Conservation (phyloP, 23 tunicate species). For the Styela plicata region DNA sequence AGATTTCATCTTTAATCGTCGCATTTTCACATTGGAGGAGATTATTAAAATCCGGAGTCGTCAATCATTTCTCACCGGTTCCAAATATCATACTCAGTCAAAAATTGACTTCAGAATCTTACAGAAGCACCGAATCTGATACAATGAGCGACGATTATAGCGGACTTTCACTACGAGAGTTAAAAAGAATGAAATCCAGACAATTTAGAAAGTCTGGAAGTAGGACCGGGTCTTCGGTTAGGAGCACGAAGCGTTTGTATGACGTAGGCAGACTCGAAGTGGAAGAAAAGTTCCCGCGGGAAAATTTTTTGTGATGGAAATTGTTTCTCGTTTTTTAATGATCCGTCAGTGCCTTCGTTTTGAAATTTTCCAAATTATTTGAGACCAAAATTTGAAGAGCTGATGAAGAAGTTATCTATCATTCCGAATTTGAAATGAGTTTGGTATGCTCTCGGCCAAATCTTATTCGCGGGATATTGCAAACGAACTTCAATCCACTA, state of each 20-base stretch:
- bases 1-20: constrained; percentile 22
- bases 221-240: neutral
- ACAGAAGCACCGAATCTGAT: constrained; percentile 65
- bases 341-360: neutral
- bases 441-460: no score
- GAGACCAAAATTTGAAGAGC: neutral
- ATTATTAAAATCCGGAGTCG: constrained; percentile 6
- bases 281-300: constrained; percentile 71
- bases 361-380: neutral
- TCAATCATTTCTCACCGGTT: constrained; percentile 29
- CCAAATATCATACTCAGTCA: constrained; percentile 23
- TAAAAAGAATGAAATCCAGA: constrained; percentile 50
- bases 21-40: constrained; percentile 17
- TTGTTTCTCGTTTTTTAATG: neutral
- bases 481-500: no score
- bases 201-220: constrained; percentile 26
- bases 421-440: no score
- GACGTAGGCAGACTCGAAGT: constrained; percentile 54
- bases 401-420: neutral
- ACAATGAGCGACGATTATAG: constrained; percentile 58
- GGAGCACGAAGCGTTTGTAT: constrained; percentile 47
- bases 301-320: constrained; percentile 31
- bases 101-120: constrained; percentile 32
- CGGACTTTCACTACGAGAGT: constrained; percentile 43
- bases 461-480: no score